Conservation (phyloP, 2,113 vertebrate species). For the Hypanus sabinus region DNA sequence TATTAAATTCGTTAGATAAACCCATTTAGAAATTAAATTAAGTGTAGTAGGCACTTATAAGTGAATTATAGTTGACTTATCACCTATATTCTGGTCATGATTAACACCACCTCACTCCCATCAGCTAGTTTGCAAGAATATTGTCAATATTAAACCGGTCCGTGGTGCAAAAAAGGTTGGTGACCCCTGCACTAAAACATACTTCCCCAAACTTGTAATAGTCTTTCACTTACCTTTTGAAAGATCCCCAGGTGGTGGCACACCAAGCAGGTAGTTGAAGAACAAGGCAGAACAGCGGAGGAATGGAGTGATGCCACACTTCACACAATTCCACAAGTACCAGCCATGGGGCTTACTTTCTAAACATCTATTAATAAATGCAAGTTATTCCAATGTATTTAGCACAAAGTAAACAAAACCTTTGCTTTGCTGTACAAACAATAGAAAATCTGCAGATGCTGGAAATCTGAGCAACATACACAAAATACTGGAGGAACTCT, state of each 20-base stretch:
- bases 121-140: too few relatives aligned
- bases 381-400: neutral
- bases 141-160: too few relatives aligned
- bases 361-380: conserved; percentile 7
- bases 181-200: neutral
- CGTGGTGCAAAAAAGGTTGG: too few relatives aligned
- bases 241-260: conserved; percentile 83
- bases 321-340: conserved; percentile 71
- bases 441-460: too few relatives aligned
- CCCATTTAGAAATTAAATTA: too few relatives aligned
- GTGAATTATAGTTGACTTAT: too few relatives aligned
- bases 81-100: too few relatives aligned
- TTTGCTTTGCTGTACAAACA: neutral
- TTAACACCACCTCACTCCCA: too few relatives aligned
- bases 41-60: too few relatives aligned
- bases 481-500: too few relatives aligned
- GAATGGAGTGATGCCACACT: conserved; percentile 75
- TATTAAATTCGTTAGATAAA: too few relatives aligned
- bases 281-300: conserved; percentile 85
- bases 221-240: conserved; percentile 53
- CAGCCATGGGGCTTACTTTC: conserved; percentile 50
- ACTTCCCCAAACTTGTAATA: neutral
- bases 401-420: neutral
- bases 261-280: conserved; percentile 85
- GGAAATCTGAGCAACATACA: too few relatives aligned